These are phyloP conservation scores for Fragum fragum DNA, from an alignment of 2,888 invertebrate genomes.

Conservation along the genomic window DNA sequence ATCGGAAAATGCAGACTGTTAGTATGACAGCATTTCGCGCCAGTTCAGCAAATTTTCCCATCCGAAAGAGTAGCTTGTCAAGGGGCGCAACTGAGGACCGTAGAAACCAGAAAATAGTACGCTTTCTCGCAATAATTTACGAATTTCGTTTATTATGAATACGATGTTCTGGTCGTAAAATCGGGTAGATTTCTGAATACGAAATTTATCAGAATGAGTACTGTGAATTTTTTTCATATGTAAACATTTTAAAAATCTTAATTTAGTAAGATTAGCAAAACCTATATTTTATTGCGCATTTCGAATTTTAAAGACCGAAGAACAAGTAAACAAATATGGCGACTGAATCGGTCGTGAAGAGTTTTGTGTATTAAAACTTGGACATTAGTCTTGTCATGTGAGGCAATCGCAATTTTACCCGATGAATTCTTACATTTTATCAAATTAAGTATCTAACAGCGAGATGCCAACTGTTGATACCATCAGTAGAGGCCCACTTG, in stretches of 20 bases:
- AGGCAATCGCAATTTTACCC: background rate
- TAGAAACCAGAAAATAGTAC: slow-evolving; percentile 33
- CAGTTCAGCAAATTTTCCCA: background rate
- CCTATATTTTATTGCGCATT: background rate
- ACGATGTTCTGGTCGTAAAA: too few species aligned
- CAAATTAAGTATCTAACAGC: slow-evolving; percentile 19
- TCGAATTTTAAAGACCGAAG: background rate
- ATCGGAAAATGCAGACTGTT: too few species aligned
- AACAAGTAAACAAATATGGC: slow-evolving; percentile 60
- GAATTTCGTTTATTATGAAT: too few species aligned
- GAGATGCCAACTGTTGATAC: slow-evolving; percentile 72
- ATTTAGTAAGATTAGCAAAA: too few species aligned
- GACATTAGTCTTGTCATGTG: too few species aligned
- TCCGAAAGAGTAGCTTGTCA: background rate
- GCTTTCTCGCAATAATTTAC: background rate
- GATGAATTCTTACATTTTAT: background rate
- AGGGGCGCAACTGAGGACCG: slow-evolving; percentile 5
- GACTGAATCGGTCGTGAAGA: slow-evolving; percentile 4
- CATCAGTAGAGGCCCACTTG: slow-evolving; percentile 69
- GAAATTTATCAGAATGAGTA: too few species aligned
- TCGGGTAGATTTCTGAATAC: too few species aligned
- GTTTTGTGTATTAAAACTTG: background rate
- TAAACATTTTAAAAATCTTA: too few species aligned
- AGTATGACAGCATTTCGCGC: background rate
- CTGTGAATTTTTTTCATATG: too few species aligned